Percentiles rank a stretch among this genome's conserved stretches.
Evolutionary conservation across 2,113 vertebrate species (phyloP).

Genomic region (Taurulus bubalis): DNA sequence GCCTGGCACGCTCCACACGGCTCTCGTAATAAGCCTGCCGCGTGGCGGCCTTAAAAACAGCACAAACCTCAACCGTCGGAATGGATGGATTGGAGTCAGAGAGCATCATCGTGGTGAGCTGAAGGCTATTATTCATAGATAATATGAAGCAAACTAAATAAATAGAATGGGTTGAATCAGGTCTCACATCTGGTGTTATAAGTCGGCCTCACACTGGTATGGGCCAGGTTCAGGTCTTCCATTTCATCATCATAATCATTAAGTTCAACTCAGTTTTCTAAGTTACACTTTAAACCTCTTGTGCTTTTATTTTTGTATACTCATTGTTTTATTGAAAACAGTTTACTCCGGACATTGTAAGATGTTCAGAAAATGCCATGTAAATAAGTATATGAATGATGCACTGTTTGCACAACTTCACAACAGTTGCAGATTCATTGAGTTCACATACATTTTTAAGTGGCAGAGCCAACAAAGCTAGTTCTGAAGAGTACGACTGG

Average conservation of each 20-base stretch:
- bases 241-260: neutral
- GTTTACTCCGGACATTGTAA: no score
- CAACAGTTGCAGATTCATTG: neutral
- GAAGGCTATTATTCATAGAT: no score
- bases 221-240: no score
- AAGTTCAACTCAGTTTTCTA: neutral
- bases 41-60: slow-evolving; percentile 49
- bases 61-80: neutral
- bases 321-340: neutral
- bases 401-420: neutral
- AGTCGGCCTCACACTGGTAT: neutral
- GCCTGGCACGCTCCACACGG: neutral
- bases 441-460: neutral
- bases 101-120: neutral
- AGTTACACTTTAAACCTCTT: no score
- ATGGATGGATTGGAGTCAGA: neutral
- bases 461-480: neutral
- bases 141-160: neutral
- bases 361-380: no score
- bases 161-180: neutral
- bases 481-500: neutral
- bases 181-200: neutral
- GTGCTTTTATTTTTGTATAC: no score
- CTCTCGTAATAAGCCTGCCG: slow-evolving; percentile 15
- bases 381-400: neutral